Evolutionary conservation across 2,797 vertebrate species (phyloP), one percentile per base, ranked within the genome.

Genomic region (Staurois parvus): DNA sequence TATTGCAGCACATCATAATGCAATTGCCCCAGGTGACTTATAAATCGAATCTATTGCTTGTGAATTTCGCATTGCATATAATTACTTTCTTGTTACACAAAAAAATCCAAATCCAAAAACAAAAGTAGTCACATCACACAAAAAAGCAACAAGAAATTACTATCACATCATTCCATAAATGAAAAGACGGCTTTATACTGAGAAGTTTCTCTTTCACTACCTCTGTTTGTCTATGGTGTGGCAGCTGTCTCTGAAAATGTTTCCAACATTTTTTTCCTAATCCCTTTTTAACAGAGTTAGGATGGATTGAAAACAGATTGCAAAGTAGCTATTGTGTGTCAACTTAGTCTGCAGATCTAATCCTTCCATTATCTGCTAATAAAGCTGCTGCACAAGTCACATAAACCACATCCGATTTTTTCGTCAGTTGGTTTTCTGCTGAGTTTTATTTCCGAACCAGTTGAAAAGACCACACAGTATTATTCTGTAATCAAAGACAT

Each of bases 301-400:
- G 85, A 87, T 70, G 79, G 79, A 76, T 83, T 75, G 83, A 88
- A 87, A 88, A 40, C 15, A 87, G 34, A 79, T 74, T 86, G 75
- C 48, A 85, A 84, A 81, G 85, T 2, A 88, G 74, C 67, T 86
- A 21, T 73, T 75, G 28, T 87, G 76, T 85, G 79, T 88, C 88
- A 69, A 0, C 34, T 83, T 21, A 79, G 78, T 28, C 64, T 32
- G 34, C 77, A 81, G 45, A 11, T 9, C 13, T 24, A 34, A 85
- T 87, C 56, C 79, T 80, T 52, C 42, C 70, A 84, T 87, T 84
- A 66, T 4, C 72, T 87, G 77, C 76, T 84, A 88, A 75, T 84
- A 80, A 87, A 72, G 67, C 72, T 85, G 72, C 80, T 89, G 88
- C 76, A 87, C 89, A 89, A 88, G 83, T 64, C 29, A 72, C 34